Evolutionary conservation across 2,113 vertebrate genomes (phyloP), one percentile per base, ranked within the genome.

Genomic region (Lutjanus erythropterus): DNA sequence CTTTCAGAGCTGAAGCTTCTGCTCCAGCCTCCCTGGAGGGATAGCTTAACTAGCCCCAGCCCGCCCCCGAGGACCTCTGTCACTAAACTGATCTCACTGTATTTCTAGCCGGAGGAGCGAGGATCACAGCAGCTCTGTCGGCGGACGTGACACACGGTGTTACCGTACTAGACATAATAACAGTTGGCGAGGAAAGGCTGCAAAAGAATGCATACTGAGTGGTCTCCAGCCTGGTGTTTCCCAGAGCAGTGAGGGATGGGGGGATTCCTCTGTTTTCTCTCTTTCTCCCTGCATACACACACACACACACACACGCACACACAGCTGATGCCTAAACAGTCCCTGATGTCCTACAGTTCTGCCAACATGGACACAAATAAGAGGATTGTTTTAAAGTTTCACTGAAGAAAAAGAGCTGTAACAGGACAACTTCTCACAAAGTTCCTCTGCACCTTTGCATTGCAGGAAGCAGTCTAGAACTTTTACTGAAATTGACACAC

Each of bases 311-410:
- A 18, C 47, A 58, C 68, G 53, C 10, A 60, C 64, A 41, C 75
- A 25, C 72, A 80, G 75, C 81, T n/a, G 67, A 86, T 78, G 9
- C 21, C 35, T 65, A 72, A 80, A 74, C 81, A 70, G 21, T 69
- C 53, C 69, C 75, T 76, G 53, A 60, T 80, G 68, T 55, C 39
- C 56, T 50, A n/a, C 46, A 50, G 69, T 50, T 61, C 55, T 68
- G 55, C 35, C 65, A 68, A 46, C 25, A 66, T 39, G n/a, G 14
- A 66, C 41, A 59, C 3, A 46, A 78, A 33, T 3, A 9, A 59
- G 23, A n/a, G 23, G 31, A 27, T 47, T 39, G 2, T 73, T 50
- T 41, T 44, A 18, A 35, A 33, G 9, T 14, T 44, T 31, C 47
- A 46, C 49, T 33, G 33, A 0, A 27, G 19, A 64, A 70, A 75